Conservation (phyloP, 2,797 vertebrate species). For the Alcedo quadribrachys region DNA sequence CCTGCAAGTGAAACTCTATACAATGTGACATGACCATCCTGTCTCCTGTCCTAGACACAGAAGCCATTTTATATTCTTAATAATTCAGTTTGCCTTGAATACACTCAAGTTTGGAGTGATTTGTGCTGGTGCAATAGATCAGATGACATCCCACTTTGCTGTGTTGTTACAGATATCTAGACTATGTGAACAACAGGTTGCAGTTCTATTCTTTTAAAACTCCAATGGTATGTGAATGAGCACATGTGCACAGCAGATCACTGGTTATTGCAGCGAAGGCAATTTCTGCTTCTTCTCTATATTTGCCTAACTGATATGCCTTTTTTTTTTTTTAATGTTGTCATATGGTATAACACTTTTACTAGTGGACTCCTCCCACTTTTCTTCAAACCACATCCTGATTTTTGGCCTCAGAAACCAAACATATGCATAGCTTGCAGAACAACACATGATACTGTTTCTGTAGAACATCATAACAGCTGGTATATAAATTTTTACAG, state of each 20-base stretch:
- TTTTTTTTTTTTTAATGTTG: background rate
- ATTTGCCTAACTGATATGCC: constrained; percentile 14
- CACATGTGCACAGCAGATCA: constrained; percentile 51
- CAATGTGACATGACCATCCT: background rate
- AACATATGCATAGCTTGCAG: constrained; percentile 62
- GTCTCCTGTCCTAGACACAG: background rate
- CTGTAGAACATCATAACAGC: constrained; percentile 67
- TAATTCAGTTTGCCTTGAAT: background rate
- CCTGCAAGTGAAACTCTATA: background rate
- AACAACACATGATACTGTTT: constrained; percentile 66
- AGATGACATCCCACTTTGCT: background rate
- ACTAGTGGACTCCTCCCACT: constrained; percentile 54
- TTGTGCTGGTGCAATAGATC: background rate
- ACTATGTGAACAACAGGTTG: background rate
- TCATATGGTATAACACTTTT: constrained; percentile 65
- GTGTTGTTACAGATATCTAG: background rate
- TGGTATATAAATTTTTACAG: constrained; percentile 70
- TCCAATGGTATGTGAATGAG: background rate
- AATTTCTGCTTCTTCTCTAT: constrained; percentile 18
- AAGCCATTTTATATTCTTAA: background rate
- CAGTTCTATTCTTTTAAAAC: background rate
- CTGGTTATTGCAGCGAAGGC: constrained; percentile 3
- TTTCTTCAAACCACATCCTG: constrained; percentile 66
- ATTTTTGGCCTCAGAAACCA: constrained; percentile 65
- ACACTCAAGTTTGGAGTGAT: background rate